Conservation (phyloP, 2,797 vertebrate genomes). For the Phoxinus dragarum region DNA sequence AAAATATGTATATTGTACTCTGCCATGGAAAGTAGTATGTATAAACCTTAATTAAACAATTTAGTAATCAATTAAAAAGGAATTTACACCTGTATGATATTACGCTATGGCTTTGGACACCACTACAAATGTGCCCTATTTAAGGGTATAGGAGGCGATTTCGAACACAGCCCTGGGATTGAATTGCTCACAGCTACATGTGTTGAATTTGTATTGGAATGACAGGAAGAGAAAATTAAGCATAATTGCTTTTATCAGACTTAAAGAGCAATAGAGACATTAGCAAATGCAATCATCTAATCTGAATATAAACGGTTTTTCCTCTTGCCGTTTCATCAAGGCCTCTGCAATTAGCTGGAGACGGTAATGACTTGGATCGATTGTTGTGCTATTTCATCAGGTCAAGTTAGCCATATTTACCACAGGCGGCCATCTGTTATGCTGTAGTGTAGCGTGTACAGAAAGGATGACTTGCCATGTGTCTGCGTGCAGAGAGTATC, state of each 20-base stretch:
- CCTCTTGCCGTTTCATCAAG: constrained; percentile 63
- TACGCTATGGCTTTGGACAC: not conserved
- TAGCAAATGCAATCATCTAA: not conserved
- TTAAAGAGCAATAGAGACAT: constrained; percentile 7
- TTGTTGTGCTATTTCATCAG: constrained; percentile 62
- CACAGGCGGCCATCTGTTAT: constrained; percentile 53
- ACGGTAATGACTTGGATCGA: constrained; percentile 59
- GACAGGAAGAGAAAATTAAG: not conserved
- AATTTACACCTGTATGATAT: not conserved
- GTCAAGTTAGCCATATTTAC: constrained; percentile 43
- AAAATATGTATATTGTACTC: not conserved
- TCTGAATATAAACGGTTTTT: constrained; percentile 54
- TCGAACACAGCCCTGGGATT: not conserved
- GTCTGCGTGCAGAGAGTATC: not conserved
- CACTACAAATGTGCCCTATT: too few species aligned
- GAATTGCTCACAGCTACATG: too few species aligned
- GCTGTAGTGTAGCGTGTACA: constrained; percentile 26
- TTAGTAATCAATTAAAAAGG: not conserved
- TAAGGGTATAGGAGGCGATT: not conserved
- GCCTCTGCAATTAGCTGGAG: constrained; percentile 70
- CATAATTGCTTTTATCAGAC: not conserved
- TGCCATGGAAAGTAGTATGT: not conserved
- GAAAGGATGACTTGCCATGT: constrained; percentile 31
- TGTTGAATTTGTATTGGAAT: not conserved
- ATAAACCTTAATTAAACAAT: not conserved